Evolutionary conservation across 23 tunicate genomes (phyloP).

Genomic region (Ascidia mentula): DNA sequence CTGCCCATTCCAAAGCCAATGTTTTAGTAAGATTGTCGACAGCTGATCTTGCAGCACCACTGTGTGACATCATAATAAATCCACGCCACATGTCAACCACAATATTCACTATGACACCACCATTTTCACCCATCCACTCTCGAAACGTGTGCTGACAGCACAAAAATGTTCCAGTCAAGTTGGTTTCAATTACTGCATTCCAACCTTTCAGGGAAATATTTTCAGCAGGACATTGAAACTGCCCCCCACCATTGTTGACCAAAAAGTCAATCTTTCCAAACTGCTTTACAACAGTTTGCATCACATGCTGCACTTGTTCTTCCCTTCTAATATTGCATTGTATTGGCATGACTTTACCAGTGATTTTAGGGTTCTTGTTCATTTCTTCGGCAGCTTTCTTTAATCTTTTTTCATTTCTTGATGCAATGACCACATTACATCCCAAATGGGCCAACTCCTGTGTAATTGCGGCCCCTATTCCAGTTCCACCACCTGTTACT

Average conservation of each 20-base stretch:
- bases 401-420: constrained; percentile 57
- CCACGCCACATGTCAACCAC: constrained; percentile 80
- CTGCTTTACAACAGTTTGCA: constrained; percentile 48
- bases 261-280: constrained; percentile 84
- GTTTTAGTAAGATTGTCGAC: constrained; percentile 82
- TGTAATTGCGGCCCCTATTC: constrained; percentile 85
- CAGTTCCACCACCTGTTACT: constrained; percentile 98
- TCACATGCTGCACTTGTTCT: constrained; percentile 56
- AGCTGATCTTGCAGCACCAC: constrained; percentile 90
- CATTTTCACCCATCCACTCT: constrained; percentile 77
- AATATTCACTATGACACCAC: constrained; percentile 91
- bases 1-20: constrained; percentile 81
- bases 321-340: constrained; percentile 87
- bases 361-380: constrained; percentile 32
- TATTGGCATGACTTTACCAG: constrained; percentile 46
- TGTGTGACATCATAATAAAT: constrained; percentile 57
- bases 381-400: constrained; percentile 52
- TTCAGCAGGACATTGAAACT: constrained; percentile 81
- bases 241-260: constrained; percentile 97
- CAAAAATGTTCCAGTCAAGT: constrained; percentile 90
- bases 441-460: constrained; percentile 86
- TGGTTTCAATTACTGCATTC: constrained; percentile 97
- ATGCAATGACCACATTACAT: constrained; percentile 95
- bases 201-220: constrained; percentile 74
- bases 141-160: constrained; percentile 79